Evolutionary conservation across 53 echinoderm and acorn worm species (phyloP).

Genomic region (Temnopleurus reevesii): DNA sequence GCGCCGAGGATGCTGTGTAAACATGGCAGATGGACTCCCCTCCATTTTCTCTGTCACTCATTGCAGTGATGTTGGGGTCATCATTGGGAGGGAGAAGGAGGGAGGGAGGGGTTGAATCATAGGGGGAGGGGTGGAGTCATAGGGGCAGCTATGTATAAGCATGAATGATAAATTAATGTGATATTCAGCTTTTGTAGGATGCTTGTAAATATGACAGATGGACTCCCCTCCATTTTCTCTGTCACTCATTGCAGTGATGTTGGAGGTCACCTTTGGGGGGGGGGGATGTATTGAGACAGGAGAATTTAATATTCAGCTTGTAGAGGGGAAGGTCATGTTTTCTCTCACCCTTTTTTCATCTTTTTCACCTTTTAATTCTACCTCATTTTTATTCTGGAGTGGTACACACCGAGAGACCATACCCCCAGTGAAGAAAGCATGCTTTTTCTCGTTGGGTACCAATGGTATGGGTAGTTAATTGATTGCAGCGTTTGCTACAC

Average conservation of each 20-base stretch:
- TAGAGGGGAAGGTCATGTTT: too few species aligned
- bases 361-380: too few species aligned
- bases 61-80: neutral
- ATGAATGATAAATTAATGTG: neutral
- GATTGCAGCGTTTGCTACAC: neutral
- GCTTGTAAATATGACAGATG: neutral
- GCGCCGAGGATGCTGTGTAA: constrained; percentile 45
- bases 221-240: neutral
- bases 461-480: neutral
- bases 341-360: too few species aligned
- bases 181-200: too few species aligned
- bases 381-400: too few species aligned
- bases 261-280: neutral
- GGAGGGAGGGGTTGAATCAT: neutral
- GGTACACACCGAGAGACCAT: too few species aligned
- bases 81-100: neutral
- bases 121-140: neutral
- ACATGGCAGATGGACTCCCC: constrained; percentile 36
- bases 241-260: neutral
- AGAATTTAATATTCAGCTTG: too few species aligned
- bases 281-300: neutral
- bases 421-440: too few species aligned
- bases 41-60: constrained; percentile 27
- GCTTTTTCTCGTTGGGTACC: neutral
- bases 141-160: neutral